Base-by-base conservation (phyloP, 2,888 invertebrate genomes). In the Nomada fabriciana region DNA sequence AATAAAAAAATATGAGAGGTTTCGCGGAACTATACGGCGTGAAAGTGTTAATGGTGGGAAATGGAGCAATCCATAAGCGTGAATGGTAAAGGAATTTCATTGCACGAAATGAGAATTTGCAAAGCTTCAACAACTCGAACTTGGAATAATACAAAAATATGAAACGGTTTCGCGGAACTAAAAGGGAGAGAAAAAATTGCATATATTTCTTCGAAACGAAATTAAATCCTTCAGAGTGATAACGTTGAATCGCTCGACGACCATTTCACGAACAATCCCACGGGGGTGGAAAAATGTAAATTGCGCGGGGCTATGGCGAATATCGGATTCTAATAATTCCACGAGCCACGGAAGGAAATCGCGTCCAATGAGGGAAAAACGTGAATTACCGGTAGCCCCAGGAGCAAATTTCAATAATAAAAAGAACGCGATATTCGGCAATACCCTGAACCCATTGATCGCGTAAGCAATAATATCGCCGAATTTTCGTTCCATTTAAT, bases 281-380 rank as follows among this genome's bases (percentile, higher is more conserved):
- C n/a, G 3, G 3, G 15, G 2, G 2, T 36, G 18, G 10, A 9
- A 36, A 61, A 76, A 3, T 76, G 67, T 71, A 76, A 76, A 71
- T 74, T 42, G 42, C 29, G 23, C 63, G 20, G 7, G 20, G 29
- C 52, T 18, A 57, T 42, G 20, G 60, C 23, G 63, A 64, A 64
- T 72, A 80, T 77, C 59, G 80, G 43, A 61, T 77, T 77, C 68
- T 69, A 69, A 73, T 81, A 78, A 78, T 78, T 78, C 69, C 25
- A 15, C 9, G 25, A 53, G 43, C 61, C 63, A 4, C 53, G 42
- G 15, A 52, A 25, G 13, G 61, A 63, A 71, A 77, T 73, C 52
- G 55, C 42, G n/a, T n/a, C 2, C 71, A 65, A 64, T 36, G 25
- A n/a, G 43, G 63, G 60, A 57, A 52, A 74, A 64, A 55, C 23